These are phyloP conservation scores for Tyrophagus putrescentiae DNA, from an alignment of 1,140 invertebrate species.

Conservation along the genomic window DNA sequence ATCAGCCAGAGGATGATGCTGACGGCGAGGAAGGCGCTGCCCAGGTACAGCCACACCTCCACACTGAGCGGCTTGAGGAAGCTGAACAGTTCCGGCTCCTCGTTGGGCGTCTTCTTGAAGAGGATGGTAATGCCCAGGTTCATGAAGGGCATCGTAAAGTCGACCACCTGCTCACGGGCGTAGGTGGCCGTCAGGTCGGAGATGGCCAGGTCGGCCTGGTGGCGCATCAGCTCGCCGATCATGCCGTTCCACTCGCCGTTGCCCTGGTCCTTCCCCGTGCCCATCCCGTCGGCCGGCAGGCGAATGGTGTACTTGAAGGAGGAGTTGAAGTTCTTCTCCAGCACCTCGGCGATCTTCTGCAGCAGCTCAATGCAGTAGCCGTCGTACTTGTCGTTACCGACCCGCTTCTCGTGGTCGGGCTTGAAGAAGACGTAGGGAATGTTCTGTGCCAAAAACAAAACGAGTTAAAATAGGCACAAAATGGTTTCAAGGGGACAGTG, in stretches of 20 bases:
- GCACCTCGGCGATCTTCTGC: slow-evolving; percentile 39
- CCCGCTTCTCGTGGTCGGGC: slow-evolving; percentile 36
- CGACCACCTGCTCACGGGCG: slow-evolving; percentile 33
- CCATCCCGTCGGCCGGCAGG: slow-evolving; percentile 55
- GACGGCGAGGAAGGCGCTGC: slow-evolving; percentile 79
- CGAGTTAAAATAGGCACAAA: too few relatives aligned
- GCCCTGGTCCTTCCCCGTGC: slow-evolving; percentile 48
- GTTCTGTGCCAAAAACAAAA: too few relatives aligned
- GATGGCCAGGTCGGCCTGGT: slow-evolving; percentile 37
- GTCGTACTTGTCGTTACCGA: slow-evolving; percentile 52
- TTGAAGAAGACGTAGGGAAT: slow-evolving; percentile 24
- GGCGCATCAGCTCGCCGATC: slow-evolving; percentile 58
- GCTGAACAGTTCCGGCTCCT: slow-evolving; percentile 78
- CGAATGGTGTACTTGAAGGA: slow-evolving; percentile 35
- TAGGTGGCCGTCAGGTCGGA: slow-evolving; percentile 37
- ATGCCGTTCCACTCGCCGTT: slow-evolving; percentile 52
- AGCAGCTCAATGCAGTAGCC: slow-evolving; percentile 66
- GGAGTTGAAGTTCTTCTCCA: slow-evolving; percentile 37
- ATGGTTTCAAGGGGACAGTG: too few relatives aligned
- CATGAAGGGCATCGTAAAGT: slow-evolving; percentile 34
- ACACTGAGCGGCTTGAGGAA: slow-evolving; percentile 87
- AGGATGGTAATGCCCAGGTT: slow-evolving; percentile 37
- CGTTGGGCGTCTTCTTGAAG: slow-evolving; percentile 65
- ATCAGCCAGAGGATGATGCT: slow-evolving; percentile 87
- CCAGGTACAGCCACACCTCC: slow-evolving; percentile 87